Percentiles rank a stretch among this genome's conserved stretches.
Evolutionary conservation across 2,797 vertebrate species (phyloP).

Genomic region (Crypturellus tataupa): DNA sequence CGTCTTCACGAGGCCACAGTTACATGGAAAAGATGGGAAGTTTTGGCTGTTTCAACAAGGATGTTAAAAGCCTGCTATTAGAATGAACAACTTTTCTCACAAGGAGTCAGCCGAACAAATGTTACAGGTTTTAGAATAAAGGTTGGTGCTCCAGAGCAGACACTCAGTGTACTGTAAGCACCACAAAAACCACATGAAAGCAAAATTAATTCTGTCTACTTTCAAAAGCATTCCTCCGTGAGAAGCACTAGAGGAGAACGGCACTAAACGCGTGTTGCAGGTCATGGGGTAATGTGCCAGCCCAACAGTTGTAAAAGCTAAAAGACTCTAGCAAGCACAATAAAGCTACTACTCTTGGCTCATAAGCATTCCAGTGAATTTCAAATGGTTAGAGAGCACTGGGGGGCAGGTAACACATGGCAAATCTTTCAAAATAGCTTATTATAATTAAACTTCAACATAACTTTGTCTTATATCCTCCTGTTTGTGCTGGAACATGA

Average conservation of each 20-base stretch:
- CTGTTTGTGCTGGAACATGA: rapidly evolving
- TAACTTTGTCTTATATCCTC: neutral
- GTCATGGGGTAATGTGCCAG: neutral
- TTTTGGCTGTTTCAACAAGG: neutral
- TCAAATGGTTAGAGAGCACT: neutral
- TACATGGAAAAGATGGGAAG: neutral
- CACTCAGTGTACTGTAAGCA: neutral
- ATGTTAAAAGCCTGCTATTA: neutral
- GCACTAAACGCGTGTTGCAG: neutral
- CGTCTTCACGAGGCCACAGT: neutral
- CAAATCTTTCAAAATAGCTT: neutral
- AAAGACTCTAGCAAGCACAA: neutral
- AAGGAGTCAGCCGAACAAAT: neutral
- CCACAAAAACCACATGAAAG: neutral
- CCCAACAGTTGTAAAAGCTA: neutral
- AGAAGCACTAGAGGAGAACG: neutral
- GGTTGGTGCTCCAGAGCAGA: neutral
- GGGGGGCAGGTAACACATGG: neutral
- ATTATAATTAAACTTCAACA: neutral
- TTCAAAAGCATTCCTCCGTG: neutral
- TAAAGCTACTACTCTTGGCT: neutral
- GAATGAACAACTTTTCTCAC: neutral
- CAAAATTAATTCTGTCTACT: neutral
- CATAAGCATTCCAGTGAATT: neutral
- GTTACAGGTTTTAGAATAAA: rapidly evolving